Evolutionary conservation across 2,888 invertebrate genomes (phyloP).

Genomic region (Dicyrtoma fusca): DNA sequence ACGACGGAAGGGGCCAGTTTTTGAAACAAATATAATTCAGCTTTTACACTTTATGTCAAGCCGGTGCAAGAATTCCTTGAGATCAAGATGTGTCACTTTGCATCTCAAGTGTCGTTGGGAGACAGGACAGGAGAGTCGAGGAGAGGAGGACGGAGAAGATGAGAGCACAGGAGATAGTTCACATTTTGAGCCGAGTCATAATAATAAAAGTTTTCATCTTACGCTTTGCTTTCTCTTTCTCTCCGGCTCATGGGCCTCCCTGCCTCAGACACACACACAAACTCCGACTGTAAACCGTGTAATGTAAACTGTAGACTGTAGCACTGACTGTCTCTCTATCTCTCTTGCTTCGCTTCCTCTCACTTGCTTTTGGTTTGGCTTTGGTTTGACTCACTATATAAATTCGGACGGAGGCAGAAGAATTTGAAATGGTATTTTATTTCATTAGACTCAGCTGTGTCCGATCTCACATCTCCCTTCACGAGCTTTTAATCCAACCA

Average conservation of each 20-base stretch:
- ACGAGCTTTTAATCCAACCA: neutral
- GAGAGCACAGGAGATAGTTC: neutral
- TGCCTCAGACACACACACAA: too few species aligned
- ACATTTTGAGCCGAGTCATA: slow-evolving; percentile 2
- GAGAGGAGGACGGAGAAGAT: neutral
- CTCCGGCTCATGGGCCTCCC: neutral
- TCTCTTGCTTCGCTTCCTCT: neutral
- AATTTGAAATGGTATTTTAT: slow-evolving; percentile 21
- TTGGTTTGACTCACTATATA: too few species aligned
- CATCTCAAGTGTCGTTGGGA: too few species aligned
- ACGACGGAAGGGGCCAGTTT: too few species aligned
- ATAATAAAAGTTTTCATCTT: slow-evolving; percentile 2
- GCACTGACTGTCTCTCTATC: slow-evolving; percentile 13
- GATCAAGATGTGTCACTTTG: too few species aligned
- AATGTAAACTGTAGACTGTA: too few species aligned
- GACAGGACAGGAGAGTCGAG: too few species aligned
- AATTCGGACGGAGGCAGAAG: too few species aligned
- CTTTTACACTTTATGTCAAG: too few species aligned
- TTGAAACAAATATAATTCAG: too few species aligned
- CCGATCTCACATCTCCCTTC: slow-evolving; percentile 6
- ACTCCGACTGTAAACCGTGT: too few species aligned
- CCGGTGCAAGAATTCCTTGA: too few species aligned
- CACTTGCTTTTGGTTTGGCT: neutral
- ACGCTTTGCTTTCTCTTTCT: neutral
- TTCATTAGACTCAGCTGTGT: slow-evolving; percentile 31